These are phyloP conservation scores for Ataeniobius toweri DNA, from an alignment of 2,797 vertebrate genomes.

Conservation along the genomic window DNA sequence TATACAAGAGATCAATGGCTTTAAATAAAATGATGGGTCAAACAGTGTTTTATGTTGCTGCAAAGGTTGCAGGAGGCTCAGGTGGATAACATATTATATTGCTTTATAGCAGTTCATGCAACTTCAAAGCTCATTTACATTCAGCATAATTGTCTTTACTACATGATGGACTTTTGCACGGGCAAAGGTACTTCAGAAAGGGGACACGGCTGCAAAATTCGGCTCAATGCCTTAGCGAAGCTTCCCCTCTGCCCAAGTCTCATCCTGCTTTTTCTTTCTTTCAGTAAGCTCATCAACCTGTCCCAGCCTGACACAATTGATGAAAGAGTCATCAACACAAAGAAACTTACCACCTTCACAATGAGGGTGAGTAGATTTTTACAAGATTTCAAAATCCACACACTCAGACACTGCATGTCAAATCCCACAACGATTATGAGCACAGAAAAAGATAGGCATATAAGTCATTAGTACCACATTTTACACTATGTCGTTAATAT, in stretches of 20 bases:
- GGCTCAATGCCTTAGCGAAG: no score
- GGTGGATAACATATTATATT: slow-evolving; percentile 23
- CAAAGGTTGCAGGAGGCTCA: slow-evolving; percentile 7
- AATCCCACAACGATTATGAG: neutral
- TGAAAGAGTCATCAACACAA: slow-evolving; percentile 96
- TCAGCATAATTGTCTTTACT: neutral
- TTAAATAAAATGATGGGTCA: neutral
- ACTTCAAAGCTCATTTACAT: neutral
- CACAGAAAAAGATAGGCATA: neutral
- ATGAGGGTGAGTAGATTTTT: slow-evolving; percentile 86
- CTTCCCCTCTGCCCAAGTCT: neutral
- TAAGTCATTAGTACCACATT: neutral
- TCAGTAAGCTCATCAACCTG: slow-evolving; percentile 97
- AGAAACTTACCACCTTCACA: slow-evolving; percentile 92
- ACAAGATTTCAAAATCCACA: neutral
- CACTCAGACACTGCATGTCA: neutral
- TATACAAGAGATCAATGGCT: neutral
- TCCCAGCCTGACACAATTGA: slow-evolving; percentile 97
- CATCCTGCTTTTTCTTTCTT: slow-evolving; percentile 26
- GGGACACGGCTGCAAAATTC: neutral
- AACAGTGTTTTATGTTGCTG: neutral
- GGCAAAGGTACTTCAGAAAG: neutral
- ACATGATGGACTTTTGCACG: neutral
- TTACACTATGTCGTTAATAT: neutral
- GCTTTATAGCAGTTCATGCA: slow-evolving; percentile 17